A percentile compares a stretch with the other conserved stretches of the same genome.
Conservation (phyloP, 2,797 vertebrate genomes). For the Eremophila alpestris region DNA sequence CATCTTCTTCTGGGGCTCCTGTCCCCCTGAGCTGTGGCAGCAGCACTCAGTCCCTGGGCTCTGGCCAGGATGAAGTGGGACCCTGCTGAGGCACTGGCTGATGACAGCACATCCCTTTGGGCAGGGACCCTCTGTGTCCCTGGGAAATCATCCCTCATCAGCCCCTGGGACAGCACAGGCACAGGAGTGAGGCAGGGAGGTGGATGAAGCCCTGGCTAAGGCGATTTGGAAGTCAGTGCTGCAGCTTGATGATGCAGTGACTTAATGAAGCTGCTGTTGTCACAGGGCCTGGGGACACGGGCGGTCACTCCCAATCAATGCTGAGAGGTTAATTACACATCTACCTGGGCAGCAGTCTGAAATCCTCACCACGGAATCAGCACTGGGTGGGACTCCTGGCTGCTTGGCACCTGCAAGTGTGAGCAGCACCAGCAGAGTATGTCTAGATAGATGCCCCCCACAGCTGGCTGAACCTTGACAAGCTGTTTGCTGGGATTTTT, state of each 20-base stretch:
- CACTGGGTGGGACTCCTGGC: background rate
- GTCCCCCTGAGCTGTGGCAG: background rate
- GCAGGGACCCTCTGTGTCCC: background rate
- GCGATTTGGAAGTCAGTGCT: background rate
- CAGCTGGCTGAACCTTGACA: background rate
- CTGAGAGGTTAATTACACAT: conserved; percentile 50
- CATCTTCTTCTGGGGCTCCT: background rate
- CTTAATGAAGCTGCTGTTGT: conserved; percentile 44
- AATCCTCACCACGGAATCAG: background rate
- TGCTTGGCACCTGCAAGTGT: background rate
- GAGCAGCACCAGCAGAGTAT: background rate
- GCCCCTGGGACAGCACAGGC: background rate
- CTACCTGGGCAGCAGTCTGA: conserved; percentile 28
- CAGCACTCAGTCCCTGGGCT: fast-evolving
- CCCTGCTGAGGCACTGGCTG: background rate
- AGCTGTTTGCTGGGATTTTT: conserved; percentile 12
- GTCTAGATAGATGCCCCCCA: background rate
- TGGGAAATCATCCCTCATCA: background rate
- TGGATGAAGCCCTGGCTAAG: background rate
- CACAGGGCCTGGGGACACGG: conserved; percentile 14
- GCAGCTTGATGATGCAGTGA: background rate
- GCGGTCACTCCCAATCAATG: background rate
- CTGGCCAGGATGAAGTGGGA: background rate
- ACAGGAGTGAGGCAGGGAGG: background rate
- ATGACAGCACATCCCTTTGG: background rate